phyloP scores from a whole-genome alignment of 2,797 vertebrate genomes.

The Amblyraja radiata region DNA sequence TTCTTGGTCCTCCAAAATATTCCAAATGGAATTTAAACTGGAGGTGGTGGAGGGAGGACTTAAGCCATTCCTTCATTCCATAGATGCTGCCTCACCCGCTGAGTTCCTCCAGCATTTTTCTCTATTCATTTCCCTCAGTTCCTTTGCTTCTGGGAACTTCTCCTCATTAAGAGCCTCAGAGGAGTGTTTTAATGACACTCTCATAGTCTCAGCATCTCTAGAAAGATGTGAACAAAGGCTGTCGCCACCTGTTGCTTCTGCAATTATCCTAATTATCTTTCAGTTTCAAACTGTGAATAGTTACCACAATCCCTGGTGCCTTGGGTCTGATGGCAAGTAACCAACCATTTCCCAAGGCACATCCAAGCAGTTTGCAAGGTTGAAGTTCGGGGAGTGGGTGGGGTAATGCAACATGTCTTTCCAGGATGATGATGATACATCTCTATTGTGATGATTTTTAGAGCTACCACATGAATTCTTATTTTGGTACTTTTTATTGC shows the following conservation, averaged over 20 bases:
- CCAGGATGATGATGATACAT: not conserved
- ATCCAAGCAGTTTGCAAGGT: not conserved
- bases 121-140: too few relatives aligned
- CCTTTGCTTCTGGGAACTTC: too few relatives aligned
- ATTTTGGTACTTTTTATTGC: not conserved
- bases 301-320: not conserved
- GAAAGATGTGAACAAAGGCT: not conserved
- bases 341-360: not conserved
- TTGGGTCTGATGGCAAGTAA: not conserved
- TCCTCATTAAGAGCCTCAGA: not conserved
- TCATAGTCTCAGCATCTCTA: not conserved
- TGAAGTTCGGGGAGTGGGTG: not conserved
- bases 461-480: not conserved
- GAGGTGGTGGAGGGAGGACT: too few relatives aligned
- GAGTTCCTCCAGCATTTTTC: too few relatives aligned
- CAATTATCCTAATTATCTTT: not conserved
- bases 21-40: too few relatives aligned
- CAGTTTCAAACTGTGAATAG: not conserved
- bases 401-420: not conserved
- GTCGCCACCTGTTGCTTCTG: not conserved
- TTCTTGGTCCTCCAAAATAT: too few relatives aligned
- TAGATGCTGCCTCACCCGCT: too few relatives aligned
- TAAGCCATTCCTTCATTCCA: too few relatives aligned
- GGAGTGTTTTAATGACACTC: not conserved
- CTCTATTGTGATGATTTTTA: not conserved